phyloP scores from a whole-genome alignment of 35 echinoderm and acorn worm genomes.

The Apostichopus parvimensis region DNA sequence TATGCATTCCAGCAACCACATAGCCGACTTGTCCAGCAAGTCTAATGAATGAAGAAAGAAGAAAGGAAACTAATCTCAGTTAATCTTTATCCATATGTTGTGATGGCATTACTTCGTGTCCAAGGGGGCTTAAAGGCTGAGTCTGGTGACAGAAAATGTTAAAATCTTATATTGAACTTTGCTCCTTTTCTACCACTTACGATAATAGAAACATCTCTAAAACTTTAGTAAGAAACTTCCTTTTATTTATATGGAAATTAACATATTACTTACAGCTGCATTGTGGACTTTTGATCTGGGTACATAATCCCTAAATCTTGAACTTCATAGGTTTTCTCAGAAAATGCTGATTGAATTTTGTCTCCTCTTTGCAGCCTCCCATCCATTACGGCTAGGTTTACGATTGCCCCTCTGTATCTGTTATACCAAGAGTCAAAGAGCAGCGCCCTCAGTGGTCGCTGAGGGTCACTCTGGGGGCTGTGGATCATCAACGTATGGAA shows the following conservation, averaged over 20 bases:
- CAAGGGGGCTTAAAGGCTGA: too few relatives aligned
- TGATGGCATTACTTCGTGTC: too few relatives aligned
- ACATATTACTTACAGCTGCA: conserved; percentile 68
- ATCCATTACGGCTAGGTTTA: conserved; percentile 78
- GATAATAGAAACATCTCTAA: too few relatives aligned
- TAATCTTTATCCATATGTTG: neutral
- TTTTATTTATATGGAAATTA: too few relatives aligned
- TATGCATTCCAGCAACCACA: conserved; percentile 87
- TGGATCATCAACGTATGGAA: neutral
- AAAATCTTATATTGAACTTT: too few relatives aligned
- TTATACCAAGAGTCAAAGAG: conserved; percentile 94
- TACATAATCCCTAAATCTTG: conserved; percentile 94
- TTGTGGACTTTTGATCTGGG: conserved; percentile 69
- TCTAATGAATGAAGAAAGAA: neutral
- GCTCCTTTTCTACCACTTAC: too few relatives aligned
- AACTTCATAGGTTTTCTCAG: conserved; percentile 79
- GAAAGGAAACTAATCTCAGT: neutral
- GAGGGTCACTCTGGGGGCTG: conserved; percentile 64
- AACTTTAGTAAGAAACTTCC: too few relatives aligned
- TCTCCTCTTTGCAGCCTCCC: conserved; percentile 87
- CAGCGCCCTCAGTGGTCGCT: conserved; percentile 69
- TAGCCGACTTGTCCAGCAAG: conserved; percentile 84
- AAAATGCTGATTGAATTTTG: conserved; percentile 74
- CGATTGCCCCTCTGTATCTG: conserved; percentile 77
- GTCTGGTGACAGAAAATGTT: too few relatives aligned